Evolutionary conservation across 2,888 invertebrate species (phyloP), one percentile per base, ranked within the genome.

Genomic region (Xylota segnis): DNA sequence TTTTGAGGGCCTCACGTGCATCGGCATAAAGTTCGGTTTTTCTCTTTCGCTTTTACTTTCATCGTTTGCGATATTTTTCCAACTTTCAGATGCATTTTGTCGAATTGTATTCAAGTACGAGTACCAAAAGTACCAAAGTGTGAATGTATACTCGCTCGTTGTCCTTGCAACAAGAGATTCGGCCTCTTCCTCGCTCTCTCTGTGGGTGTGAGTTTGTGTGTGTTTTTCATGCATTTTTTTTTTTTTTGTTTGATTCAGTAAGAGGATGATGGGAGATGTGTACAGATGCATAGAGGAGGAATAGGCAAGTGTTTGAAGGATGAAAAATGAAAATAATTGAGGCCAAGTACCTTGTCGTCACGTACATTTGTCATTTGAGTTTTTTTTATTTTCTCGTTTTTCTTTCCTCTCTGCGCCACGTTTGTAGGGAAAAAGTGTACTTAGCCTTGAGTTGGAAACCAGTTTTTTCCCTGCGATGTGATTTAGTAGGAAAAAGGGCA

Each of bases 331-430:
- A 82, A 86, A 86, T 86, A 86, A 86, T 86, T 86, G 82, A 86
- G 86, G 86, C 86, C 86, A 86, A 86, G 86, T 82, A 86, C 82
- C 86, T 86, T 82, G 86, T 86, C 86, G 77, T 86, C 86, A 86
- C 86, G 86, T 86, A 82, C 86, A 86, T 86, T 86, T 86, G 86
- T 77, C 86, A 86, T 77, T 86, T 61, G 50, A 47, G 65, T 65
- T 58, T 58, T 63, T 43, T 74, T 66, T 40, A 32, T 52, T 29
- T 66, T n/a, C n/a, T n/a, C 40, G 61, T 54, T 59, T 29, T 66
- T 43, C 68, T 47, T 59, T 52, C 61, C 59, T 47, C 23, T 54
- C 18, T 68, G 50, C 40, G 70, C 47, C 63, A 54, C 52, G 52
- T 54, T 47, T 52, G 47, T 56, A 47, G 79, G 37, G 27, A 66